phyloP scores from a whole-genome alignment of 1,140 invertebrate species.

The Ceratina australensis region DNA sequence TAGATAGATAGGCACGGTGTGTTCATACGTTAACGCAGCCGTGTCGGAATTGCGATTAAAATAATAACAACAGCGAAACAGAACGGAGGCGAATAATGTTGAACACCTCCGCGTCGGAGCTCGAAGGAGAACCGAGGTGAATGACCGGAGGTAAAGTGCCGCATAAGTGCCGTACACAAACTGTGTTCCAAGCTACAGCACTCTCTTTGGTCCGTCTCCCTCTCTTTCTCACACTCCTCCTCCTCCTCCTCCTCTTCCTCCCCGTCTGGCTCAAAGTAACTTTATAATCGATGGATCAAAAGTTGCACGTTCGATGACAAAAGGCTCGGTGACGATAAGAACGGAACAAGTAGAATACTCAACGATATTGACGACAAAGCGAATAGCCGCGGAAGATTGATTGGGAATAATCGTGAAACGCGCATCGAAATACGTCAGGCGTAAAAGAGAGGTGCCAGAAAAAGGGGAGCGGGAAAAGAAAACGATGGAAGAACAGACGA shows the following conservation, averaged over 20 bases:
- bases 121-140: slow-evolving; percentile 57
- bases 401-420: neutral
- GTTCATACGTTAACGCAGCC: neutral
- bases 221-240: neutral
- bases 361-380: neutral
- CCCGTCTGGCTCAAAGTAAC: slow-evolving; percentile 5
- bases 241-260: slow-evolving; percentile 7
- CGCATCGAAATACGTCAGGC: no score
- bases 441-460: neutral
- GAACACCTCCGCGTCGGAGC: slow-evolving; percentile 28
- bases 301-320: neutral
- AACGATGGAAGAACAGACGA: neutral
- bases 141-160: slow-evolving; percentile 63
- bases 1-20: neutral
- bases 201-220: slow-evolving; percentile 39
- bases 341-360: neutral
- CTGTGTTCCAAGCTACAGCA: slow-evolving; percentile 11
- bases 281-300: slow-evolving; percentile 52
- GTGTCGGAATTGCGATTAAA: neutral
- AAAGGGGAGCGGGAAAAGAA: neutral
- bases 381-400: neutral
- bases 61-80: slow-evolving; percentile 38
- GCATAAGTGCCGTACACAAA: slow-evolving; percentile 53
- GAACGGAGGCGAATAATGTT: slow-evolving; percentile 43
- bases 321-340: neutral